Percentiles rank a stretch among this genome's conserved stretches.
Evolutionary conservation across 2,888 invertebrate genomes (phyloP).

Genomic region (Himalopsyche japonica): DNA sequence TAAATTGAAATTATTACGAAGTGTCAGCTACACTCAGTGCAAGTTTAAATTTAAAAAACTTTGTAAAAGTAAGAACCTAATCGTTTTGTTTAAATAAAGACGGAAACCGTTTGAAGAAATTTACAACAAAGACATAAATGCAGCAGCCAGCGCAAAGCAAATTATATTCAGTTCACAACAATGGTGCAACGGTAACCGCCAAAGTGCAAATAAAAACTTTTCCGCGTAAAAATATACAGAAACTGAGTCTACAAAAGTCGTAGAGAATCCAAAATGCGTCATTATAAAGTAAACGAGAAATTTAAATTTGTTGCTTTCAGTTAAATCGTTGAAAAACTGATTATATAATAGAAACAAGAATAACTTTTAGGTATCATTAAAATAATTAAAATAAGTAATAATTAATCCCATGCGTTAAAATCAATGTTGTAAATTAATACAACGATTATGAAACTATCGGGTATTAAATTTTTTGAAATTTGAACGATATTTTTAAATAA

Average conservation of each 20-base stretch:
- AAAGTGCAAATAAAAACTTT: slow-evolving; percentile 17
- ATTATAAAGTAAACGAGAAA: neutral
- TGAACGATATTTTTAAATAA: too few species aligned
- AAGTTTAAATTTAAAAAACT: neutral
- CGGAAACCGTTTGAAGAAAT: neutral
- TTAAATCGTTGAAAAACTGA: neutral
- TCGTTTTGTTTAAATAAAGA: neutral
- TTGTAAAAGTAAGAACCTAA: neutral
- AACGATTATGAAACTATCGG: too few species aligned
- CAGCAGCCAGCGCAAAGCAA: slow-evolving; percentile 7
- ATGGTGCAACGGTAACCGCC: neutral
- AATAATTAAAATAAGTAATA: too few species aligned
- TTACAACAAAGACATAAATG: neutral
- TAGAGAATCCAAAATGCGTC: neutral
- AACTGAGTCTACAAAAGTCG: slow-evolving; percentile 9
- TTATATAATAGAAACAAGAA: too few species aligned
- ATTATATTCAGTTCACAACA: slow-evolving; percentile 18
- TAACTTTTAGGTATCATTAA: too few species aligned
- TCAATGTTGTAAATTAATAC: too few species aligned
- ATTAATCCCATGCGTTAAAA: too few species aligned
- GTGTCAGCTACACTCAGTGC: too few species aligned
- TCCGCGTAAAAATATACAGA: slow-evolving; percentile 7
- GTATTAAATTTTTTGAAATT: too few species aligned
- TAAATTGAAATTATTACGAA: too few species aligned
- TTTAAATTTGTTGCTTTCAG: neutral